Percentiles rank a stretch among this genome's conserved stretches.
Evolutionary conservation across 2,888 invertebrate species (phyloP).

Genomic region (Oxyscelio sp.): DNA sequence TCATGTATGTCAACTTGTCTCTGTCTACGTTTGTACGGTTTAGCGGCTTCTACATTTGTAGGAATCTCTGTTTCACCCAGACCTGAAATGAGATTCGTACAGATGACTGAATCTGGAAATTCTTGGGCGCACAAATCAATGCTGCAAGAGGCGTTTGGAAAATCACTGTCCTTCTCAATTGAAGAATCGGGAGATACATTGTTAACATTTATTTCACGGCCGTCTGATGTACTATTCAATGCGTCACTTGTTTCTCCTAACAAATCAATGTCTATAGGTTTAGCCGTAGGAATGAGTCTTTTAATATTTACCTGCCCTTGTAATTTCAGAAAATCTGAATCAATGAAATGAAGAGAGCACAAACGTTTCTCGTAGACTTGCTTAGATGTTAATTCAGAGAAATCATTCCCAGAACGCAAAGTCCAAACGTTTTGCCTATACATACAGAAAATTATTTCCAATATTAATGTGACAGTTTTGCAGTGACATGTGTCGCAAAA

Average conservation of each 20-base stretch:
- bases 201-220: neutral
- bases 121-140: neutral
- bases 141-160: neutral
- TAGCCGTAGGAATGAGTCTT: too few species aligned
- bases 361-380: slow-evolving; percentile 8
- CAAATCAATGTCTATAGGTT: neutral
- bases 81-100: neutral
- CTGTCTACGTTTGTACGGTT: neutral
- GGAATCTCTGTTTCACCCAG: neutral
- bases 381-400: neutral
- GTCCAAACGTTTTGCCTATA: neutral
- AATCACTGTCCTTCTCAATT: neutral
- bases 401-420: slow-evolving; percentile 8
- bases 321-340: neutral
- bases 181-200: neutral
- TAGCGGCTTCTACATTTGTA: neutral
- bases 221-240: neutral
- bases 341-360: slow-evolving; percentile 5
- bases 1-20: neutral
- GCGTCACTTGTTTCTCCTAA: neutral
- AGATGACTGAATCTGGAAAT: neutral
- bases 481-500: too few species aligned
- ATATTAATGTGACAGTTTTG: too few species aligned
- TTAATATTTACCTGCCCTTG: slow-evolving; percentile 2
- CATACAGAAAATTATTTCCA: too few species aligned